These are phyloP conservation scores for Escarpia spicata DNA, from an alignment of 2,888 invertebrate species.

Conservation along the genomic window DNA sequence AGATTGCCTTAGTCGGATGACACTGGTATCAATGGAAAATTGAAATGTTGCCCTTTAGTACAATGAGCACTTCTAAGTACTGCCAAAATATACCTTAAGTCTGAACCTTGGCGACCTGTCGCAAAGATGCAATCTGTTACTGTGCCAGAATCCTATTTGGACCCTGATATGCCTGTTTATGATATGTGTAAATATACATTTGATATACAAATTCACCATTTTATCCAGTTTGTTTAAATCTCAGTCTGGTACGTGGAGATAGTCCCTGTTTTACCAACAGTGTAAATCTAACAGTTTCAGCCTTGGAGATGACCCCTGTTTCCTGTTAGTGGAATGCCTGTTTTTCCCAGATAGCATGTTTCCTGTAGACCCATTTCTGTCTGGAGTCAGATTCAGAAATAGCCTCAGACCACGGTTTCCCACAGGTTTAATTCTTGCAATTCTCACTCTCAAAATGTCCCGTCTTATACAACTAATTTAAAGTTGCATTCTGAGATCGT, in stretches of 20 bases:
- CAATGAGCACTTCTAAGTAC: too few species aligned
- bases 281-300: background rate
- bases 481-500: background rate
- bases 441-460: background rate
- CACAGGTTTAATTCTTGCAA: background rate
- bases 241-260: background rate
- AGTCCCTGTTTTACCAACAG: background rate
- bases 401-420: too few species aligned
- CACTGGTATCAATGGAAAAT: too few species aligned
- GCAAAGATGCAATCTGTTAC: background rate
- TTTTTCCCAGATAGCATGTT: background rate
- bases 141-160: background rate
- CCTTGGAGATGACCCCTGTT: background rate
- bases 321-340: background rate
- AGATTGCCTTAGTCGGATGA: too few species aligned
- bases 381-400: too few species aligned
- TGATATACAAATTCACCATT: background rate
- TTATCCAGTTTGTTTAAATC: background rate
- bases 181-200: background rate
- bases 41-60: too few species aligned
- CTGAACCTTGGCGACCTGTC: background rate
- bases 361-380: background rate
- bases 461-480: background rate
- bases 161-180: background rate
- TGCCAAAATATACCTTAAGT: too few species aligned